Evolutionary conservation across 2,888 invertebrate species (phyloP).

Genomic region (Nymphalis urticae): DNA sequence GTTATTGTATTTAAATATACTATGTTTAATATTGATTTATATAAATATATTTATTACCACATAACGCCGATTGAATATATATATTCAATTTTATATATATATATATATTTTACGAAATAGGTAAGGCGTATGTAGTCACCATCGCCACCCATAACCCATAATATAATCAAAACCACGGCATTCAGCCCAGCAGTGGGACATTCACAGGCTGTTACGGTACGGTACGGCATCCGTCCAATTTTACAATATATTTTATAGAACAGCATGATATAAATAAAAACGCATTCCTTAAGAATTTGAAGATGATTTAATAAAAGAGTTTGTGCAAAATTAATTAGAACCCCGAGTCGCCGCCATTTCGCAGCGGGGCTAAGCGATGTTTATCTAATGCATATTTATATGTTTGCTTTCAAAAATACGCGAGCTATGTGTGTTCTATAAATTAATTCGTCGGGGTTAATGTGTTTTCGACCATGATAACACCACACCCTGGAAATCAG

Average conservation of each 20-base stretch:
- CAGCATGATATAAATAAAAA: neutral
- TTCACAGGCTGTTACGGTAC: too few species aligned
- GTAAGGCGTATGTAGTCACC: too few species aligned
- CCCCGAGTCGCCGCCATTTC: constrained; percentile 57
- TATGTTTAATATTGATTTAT: too few species aligned
- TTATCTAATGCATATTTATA: constrained; percentile 78
- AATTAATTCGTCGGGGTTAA: constrained; percentile 55
- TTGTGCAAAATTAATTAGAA: constrained; percentile 71
- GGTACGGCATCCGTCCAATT: neutral
- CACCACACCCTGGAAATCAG: neutral
- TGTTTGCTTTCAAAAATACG: constrained; percentile 65
- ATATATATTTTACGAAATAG: too few species aligned
- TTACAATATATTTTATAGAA: neutral
- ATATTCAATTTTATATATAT: too few species aligned
- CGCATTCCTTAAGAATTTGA: constrained; percentile 2
- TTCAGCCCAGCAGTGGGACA: too few species aligned
- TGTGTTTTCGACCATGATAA: constrained; percentile 30
- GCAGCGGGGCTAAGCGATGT: constrained; percentile 64
- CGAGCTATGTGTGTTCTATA: constrained; percentile 57
- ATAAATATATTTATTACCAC: too few species aligned
- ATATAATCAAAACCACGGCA: too few species aligned
- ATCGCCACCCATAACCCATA: too few species aligned
- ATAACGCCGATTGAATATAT: too few species aligned
- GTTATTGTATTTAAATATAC: too few species aligned
- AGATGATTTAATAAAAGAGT: constrained; percentile 79